A percentile compares a stretch with the other conserved stretches of the same genome.
phyloP scores from a whole-genome alignment of 2,113 vertebrate genomes.

The Mustela nigripes region DNA sequence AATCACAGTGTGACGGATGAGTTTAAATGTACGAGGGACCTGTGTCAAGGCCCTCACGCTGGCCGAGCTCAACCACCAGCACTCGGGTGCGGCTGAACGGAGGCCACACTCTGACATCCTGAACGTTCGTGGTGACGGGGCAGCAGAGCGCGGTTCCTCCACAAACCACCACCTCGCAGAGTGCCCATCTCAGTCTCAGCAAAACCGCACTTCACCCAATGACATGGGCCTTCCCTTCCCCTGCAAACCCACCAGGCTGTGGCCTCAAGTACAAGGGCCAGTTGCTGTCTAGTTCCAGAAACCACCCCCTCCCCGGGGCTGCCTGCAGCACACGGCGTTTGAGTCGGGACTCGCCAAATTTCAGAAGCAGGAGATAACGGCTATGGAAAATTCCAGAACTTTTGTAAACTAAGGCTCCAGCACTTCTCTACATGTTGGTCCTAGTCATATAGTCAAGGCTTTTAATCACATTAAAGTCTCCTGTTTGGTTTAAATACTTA shows the following conservation, averaged over 20 bases:
- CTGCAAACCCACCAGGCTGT: background rate
- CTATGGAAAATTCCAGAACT: background rate
- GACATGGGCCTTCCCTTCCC: background rate
- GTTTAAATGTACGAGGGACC: background rate
- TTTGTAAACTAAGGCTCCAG: background rate
- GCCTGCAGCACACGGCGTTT: fast-evolving
- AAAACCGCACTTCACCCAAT: background rate
- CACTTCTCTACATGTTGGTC: background rate
- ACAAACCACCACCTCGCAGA: background rate
- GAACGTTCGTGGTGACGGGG: background rate
- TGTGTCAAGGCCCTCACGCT: background rate
- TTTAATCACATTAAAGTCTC: constrained; percentile 1
- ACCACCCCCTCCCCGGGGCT: background rate
- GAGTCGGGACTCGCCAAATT: background rate
- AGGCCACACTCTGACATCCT: background rate
- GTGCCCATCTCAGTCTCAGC: background rate
- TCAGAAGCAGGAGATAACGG: background rate
- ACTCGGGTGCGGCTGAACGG: background rate
- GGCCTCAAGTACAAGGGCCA: background rate
- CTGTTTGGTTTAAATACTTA: constrained; percentile 86
- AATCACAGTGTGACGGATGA: fast-evolving
- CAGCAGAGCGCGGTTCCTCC: no score
- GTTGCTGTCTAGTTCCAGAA: fast-evolving
- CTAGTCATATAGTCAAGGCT: background rate
- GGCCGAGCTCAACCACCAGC: no score